Base-by-base conservation (phyloP, 2,113 vertebrate genomes). In the Thamnaconus septentrionalis region DNA sequence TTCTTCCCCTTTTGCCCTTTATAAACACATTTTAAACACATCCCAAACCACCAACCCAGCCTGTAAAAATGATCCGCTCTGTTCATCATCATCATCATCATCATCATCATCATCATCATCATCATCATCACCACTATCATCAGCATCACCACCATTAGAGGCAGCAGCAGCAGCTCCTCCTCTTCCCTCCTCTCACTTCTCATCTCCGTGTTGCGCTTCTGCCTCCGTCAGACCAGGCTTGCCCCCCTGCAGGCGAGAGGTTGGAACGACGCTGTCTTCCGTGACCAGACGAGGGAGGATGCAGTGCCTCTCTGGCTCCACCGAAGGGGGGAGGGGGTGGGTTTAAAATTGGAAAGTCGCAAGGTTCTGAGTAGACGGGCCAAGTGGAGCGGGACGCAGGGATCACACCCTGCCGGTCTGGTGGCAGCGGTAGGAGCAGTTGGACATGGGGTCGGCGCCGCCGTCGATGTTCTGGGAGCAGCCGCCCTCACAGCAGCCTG, bases 391-490 rank as follows among this genome's bases (percentile, higher is more conserved):
- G 59, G 80, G 79, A 56, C 46, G 54, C 66, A 5, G 54, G 51
- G 44, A 59, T 92, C 89, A 93, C 86, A 93, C 92, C 77, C 88
- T 88, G 79, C 90, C 92, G 56, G 91, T 76, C 2, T 89, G 87
- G 59, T 91, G 90, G 82, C 91, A 88, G 57, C 64, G 89, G 85
- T 89, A 92, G 64, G 83, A 66, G 83, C 86, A 76, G 88, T 77
- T 91, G 61, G 89, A 80, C 65, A 91, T 66, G n/a, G 76, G 49
- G 56, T 88, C 89, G 0, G 76, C 64, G 3, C 67, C 80, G 0
- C 85, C 76, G 1, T 89, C 81, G 0, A 85, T 79, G 6, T 61
- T 79, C 75, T 90, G 86, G 47, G 88, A 85, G 78, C 90, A 91
- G 7, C 88, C 80, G 3, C 81, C 88, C 11, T 92, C 92, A 48